These are phyloP conservation scores for Spilosoma lubricipeda DNA, from an alignment of 2,888 invertebrate genomes.

Conservation along the genomic window DNA sequence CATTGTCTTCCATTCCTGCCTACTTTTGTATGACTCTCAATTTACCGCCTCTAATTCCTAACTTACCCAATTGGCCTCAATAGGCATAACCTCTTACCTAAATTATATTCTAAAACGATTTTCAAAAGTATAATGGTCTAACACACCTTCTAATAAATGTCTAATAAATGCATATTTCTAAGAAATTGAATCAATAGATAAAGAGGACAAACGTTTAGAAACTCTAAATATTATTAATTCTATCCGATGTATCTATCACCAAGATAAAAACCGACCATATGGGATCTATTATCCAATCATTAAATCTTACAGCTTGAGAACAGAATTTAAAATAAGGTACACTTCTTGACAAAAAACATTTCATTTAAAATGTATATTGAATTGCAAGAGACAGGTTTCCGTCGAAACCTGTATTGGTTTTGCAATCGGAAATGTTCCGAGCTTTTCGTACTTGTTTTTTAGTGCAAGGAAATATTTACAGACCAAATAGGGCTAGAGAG, in stretches of 20 bases:
- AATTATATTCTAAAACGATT: no score
- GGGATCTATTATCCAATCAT: not conserved
- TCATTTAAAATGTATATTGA: not conserved
- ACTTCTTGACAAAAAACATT: conserved; percentile 2
- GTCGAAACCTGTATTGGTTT: conserved; percentile 34
- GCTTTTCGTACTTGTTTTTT: conserved; percentile 33
- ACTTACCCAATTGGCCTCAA: no score
- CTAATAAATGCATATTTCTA: no score
- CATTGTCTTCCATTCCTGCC: no score
- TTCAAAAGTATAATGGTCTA: no score
- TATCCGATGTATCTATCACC: not conserved
- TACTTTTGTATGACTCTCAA: no score
- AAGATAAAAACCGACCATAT: conserved; percentile 9
- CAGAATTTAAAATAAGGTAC: not conserved
- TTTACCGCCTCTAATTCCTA: no score
- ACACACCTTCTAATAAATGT: no score
- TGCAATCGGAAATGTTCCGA: conserved; percentile 42
- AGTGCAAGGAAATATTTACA: conserved; percentile 25
- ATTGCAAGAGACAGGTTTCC: conserved; percentile 32
- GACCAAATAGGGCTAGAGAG: conserved; percentile 11
- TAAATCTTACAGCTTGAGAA: conserved; percentile 4
- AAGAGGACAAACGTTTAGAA: not conserved
- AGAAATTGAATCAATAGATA: not conserved
- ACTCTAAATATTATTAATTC: conserved; percentile 7
- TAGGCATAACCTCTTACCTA: no score